Base-by-base conservation (phyloP, 1,140 invertebrate genomes). In the Diabrotica undecimpunctata region DNA sequence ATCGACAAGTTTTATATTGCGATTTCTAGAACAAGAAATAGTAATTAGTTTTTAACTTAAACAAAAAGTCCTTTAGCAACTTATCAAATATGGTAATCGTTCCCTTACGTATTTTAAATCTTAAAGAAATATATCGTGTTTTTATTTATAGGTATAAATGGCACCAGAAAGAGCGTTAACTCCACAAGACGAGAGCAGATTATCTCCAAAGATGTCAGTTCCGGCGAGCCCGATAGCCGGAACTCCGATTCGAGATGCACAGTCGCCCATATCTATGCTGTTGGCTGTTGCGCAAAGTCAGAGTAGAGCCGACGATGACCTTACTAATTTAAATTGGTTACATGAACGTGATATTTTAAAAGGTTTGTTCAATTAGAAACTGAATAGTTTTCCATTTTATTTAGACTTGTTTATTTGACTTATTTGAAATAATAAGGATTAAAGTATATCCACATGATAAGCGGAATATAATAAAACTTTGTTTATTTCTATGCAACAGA, bases 341-440 rank as follows among this genome's bases (percentile, higher is more conserved):
- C 94, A 95, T 77, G 92, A 96, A 78, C 90, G 87, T 72, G 95
- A 97, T 82, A 80, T 96, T 68, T 84, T 96, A 8, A 94, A 95
- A 83, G 88, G 89, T 83, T 79, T 74, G 41, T 36, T 12, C 13
- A 8, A n/a, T 14, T 56, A 36, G 4, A 25, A 25, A 2, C 25
- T 25, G 25, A 13, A 12, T 8, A 9, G 54, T 14, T 56, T 56
- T 25, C 35, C 54, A 7, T 12, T 36, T 5, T 11, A 10, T 56
- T 12, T 2, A 2, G 9, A 10, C 46, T 10, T 12, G 1, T n/a
- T n/a, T n/a, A n/a, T n/a, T n/a, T n/a, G n/a, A n/a, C n/a, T 25
- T 25, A 25, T 25, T 25, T 25, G 25, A 25, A 25, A 25, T 25
- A 25, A 25, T 25, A 25, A 25, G 25, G 4, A 25, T 25, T 25